Evolutionary conservation across 1,140 invertebrate species (phyloP), one percentile per base, ranked within the genome.

Genomic region (Bombus pyrosoma): DNA sequence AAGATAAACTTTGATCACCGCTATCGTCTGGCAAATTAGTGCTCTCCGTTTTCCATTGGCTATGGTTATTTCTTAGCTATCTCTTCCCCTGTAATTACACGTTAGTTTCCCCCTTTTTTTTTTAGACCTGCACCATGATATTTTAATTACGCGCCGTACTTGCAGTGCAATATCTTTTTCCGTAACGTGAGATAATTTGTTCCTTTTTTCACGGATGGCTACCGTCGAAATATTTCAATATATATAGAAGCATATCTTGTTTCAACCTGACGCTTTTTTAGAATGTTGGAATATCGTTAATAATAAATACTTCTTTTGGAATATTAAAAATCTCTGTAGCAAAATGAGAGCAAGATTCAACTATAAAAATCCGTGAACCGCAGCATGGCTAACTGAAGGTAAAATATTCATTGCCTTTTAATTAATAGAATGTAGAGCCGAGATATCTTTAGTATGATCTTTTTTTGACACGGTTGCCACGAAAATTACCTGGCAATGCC

Each of bases 101-200:
- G 15, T 15, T 2, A 18, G 0, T 6, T n/a, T 1, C 28, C 3
- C 3, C 0, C 3, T 4, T 3, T 22, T 22, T 68, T 3, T 0
- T 47, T 59, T 4, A 18, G 15, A 32, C 6, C 8, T 9, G 6
- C 5, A 34, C 2, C 12, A 2, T 64, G 13, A 66, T 18, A 34
- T 18, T 66, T 66, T 22, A 32, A 66, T 32, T 34, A 18, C 15
- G 5, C n/a, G n/a, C n/a, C 12, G n/a, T 32, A 32, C 13, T 32
- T 8, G n/a, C 13, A 32, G n/a, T 4, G 6, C 6, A 9, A 34
- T 66, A 15, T 66, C 12, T 18, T 32, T 2, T 32, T 32, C 13
- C 64, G 64, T 32, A 66, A 18, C 13, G n/a, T 6, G n/a, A 15
- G n/a, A 32, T 32, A 66, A 66, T 66, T 66, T 66, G 4, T 12